Conservation (phyloP, 2,888 invertebrate species). For the Podotricha telesiphe region DNA sequence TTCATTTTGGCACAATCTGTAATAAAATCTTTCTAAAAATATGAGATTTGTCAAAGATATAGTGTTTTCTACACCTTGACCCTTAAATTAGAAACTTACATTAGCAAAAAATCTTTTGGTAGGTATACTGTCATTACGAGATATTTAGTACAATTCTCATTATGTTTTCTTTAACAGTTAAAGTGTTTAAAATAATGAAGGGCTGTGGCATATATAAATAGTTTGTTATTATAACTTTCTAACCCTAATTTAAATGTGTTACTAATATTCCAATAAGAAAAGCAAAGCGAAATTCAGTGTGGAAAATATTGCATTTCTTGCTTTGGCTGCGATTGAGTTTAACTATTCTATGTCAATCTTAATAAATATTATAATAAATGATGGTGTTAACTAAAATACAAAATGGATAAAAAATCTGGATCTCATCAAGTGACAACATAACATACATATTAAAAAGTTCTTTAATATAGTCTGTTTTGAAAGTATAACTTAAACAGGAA, state of each 20-base stretch:
- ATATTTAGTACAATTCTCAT: constrained; percentile 4
- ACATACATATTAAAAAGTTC: too few relatives aligned
- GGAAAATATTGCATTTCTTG: background rate
- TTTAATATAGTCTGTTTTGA: background rate
- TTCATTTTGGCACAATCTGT: constrained; percentile 34
- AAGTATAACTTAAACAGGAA: background rate
- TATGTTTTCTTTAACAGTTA: background rate
- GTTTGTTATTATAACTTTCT: constrained; percentile 14
- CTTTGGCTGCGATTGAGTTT: constrained; percentile 5
- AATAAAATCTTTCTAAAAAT: constrained; percentile 43
- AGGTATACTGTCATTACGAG: constrained; percentile 1
- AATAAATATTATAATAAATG: background rate
- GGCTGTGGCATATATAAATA: background rate
- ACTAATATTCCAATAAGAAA: constrained; percentile 21
- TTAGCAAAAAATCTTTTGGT: constrained; percentile 27
- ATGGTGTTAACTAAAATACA: background rate
- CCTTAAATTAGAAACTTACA: constrained; percentile 45
- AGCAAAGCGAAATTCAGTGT: constrained; percentile 19
- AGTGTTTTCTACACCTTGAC: constrained; percentile 51
- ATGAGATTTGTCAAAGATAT: constrained; percentile 47
- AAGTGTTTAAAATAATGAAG: background rate
- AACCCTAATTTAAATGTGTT: constrained; percentile 29
- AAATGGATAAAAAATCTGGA: background rate
- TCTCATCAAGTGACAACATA: too few relatives aligned
- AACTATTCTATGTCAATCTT: background rate